Evolutionary conservation across 2,888 invertebrate genomes (phyloP).

Genomic region (Tipula confusa): DNA sequence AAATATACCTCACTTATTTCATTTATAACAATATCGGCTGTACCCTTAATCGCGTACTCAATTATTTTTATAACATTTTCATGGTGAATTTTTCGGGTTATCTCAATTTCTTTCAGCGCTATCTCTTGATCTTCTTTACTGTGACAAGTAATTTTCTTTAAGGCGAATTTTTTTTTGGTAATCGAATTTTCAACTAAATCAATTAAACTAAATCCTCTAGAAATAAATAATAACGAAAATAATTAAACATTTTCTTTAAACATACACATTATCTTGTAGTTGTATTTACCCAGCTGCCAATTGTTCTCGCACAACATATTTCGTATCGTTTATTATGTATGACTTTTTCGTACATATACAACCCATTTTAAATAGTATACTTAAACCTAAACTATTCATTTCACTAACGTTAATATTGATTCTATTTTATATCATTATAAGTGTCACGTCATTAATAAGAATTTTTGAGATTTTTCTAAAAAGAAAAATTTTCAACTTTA

Average conservation of each 20-base stretch:
- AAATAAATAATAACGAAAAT: constrained; percentile 39
- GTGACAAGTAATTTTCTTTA: constrained; percentile 78
- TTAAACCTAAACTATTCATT: constrained; percentile 68
- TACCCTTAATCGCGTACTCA: constrained; percentile 56
- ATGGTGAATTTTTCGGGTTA: constrained; percentile 65
- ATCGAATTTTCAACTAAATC: constrained; percentile 66
- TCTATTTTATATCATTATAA: constrained; percentile 28
- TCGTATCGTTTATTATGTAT: constrained; percentile 63
- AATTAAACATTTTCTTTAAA: not conserved
- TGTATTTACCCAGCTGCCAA: constrained; percentile 65
- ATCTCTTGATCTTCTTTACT: constrained; percentile 68
- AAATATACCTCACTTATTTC: constrained; percentile 67
- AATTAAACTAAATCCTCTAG: constrained; percentile 76
- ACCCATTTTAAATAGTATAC: constrained; percentile 65
- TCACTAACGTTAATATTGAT: constrained; percentile 30
- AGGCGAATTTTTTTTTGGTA: constrained; percentile 64
- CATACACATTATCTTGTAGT: no score
- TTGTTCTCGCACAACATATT: constrained; percentile 64
- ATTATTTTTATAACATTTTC: constrained; percentile 69
- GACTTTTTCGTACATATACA: constrained; percentile 73
- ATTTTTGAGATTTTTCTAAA: not conserved
- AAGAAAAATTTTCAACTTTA: not conserved
- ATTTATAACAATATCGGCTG: constrained; percentile 62
- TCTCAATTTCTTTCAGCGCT: constrained; percentile 69
- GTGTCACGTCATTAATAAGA: constrained; percentile 5